Evolutionary conservation across 2,888 invertebrate species (phyloP).

Genomic region (Clepsis dumicolana): DNA sequence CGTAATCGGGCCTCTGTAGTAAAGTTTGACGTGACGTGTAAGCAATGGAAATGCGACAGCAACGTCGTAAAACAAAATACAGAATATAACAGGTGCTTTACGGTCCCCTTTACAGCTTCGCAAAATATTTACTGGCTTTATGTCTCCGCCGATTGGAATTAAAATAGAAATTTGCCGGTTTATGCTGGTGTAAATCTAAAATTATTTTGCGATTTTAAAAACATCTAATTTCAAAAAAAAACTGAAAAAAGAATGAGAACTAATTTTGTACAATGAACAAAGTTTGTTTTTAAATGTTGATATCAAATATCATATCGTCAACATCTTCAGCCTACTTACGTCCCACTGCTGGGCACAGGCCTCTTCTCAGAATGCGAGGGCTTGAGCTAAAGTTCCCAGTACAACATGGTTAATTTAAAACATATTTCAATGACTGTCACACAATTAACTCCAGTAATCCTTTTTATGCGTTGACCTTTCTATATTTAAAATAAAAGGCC

Average conservation of each 20-base stretch:
- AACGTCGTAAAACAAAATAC: constrained; percentile 59
- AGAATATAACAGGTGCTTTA: constrained; percentile 57
- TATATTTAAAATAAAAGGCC: neutral
- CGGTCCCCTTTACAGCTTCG: constrained; percentile 50
- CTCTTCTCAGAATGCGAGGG: too few species aligned
- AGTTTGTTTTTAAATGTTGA: too few species aligned
- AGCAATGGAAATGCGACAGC: constrained; percentile 44
- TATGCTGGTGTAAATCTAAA: neutral
- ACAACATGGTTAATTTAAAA: too few species aligned
- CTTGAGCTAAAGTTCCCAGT: too few species aligned
- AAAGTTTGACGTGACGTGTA: neutral
- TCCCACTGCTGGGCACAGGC: too few species aligned
- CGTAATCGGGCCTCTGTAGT: neutral
- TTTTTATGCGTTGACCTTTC: neutral
- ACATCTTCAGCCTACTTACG: too few species aligned
- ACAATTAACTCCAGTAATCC: neutral
- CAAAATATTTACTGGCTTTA: constrained; percentile 60
- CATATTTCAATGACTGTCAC: too few species aligned
- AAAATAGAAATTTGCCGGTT: constrained; percentile 1
- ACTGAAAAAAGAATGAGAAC: too few species aligned
- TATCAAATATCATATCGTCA: too few species aligned
- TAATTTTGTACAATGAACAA: too few species aligned
- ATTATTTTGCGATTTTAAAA: neutral
- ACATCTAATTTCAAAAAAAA: neutral
- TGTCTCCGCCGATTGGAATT: constrained; percentile 43